Conservation (phyloP, 2,888 invertebrate genomes). For the Elegia similella region DNA sequence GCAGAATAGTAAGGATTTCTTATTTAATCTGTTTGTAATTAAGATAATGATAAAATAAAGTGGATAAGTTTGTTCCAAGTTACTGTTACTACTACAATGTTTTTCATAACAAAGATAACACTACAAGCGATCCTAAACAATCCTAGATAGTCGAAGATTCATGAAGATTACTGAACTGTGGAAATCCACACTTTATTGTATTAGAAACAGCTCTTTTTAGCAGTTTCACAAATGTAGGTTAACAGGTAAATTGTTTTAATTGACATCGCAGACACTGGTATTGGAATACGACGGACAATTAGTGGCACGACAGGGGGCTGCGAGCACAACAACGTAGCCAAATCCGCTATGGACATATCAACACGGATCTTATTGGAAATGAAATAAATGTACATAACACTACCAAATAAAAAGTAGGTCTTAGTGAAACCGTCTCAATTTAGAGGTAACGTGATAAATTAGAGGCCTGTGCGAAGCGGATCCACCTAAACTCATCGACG, state of each 20-base stretch:
- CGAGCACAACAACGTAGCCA: background rate
- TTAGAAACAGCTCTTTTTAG: conserved; percentile 19
- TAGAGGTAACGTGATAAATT: conserved; percentile 31
- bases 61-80: background rate
- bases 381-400: background rate
- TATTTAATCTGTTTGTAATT: background rate
- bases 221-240: conserved; percentile 21
- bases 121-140: background rate
- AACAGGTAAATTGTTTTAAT: conserved; percentile 17
- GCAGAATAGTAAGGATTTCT: background rate
- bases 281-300: background rate
- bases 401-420: background rate
- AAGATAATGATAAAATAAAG: background rate
- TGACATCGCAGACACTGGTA: conserved; percentile 7
- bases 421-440: background rate
- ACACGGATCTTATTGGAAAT: conserved; percentile 12
- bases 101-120: conserved; percentile 22
- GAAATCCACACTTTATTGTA: background rate
- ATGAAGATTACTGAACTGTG: background rate
- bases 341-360: background rate
- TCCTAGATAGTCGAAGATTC: background rate
- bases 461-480: conserved; percentile 39
- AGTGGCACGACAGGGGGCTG: conserved; percentile 1
- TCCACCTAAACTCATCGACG: conserved; percentile 55
- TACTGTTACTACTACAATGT: conserved; percentile 22